Evolutionary conservation across 35 echinoderm and acorn worm species (phyloP), one percentile per base, ranked within the genome.

Genomic region (Apostichopus parvimensis): DNA sequence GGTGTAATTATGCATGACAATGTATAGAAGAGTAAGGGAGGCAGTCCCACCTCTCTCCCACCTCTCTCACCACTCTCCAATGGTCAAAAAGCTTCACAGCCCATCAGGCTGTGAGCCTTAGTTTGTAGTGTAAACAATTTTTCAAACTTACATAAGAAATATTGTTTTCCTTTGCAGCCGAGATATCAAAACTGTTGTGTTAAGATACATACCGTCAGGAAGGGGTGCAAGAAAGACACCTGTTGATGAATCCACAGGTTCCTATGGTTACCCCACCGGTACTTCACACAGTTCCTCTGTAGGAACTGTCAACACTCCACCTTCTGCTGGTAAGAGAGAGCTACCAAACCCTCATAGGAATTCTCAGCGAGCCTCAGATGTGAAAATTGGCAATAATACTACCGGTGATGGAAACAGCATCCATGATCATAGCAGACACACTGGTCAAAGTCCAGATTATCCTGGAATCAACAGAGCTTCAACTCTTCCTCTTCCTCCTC

Each of bases 131-230:
- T 18, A 75, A 75, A 75, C 6, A n/a, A 13, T 18, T 20, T 18
- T 6, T 75, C 17, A 45, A 18, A 20, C 53, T 79, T 25, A 78
- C 77, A 15, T 53, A 59, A 45, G 3, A 45, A 45, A 1, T 2
- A 28, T 54, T 34, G 79, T 24, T 94, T 53, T 79, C 57, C 72
- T 65, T 55, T 88, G 45, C 90, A 94, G 94, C 25, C 66, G 79
- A 77, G 90, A 94, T n/a, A 58, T 94, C 23, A 92, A 87, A 79
- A 92, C 90, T 28, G 80, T 94, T 21, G 58, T 73, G 23, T 5
- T 94, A 6, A 85, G 61, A 54, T 94, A 94, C 70, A 88, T 92
- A 66, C 83, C 94, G 0, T 57, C 54, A 57, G 66, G 53, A 54
- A 83, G 77, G 72, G 72, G 73, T 80, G 76, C 65, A 64, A 84